Evolutionary conservation across 2,797 vertebrate genomes (phyloP), one percentile per base, ranked within the genome.

Genomic region (Manis crassicaudata): DNA sequence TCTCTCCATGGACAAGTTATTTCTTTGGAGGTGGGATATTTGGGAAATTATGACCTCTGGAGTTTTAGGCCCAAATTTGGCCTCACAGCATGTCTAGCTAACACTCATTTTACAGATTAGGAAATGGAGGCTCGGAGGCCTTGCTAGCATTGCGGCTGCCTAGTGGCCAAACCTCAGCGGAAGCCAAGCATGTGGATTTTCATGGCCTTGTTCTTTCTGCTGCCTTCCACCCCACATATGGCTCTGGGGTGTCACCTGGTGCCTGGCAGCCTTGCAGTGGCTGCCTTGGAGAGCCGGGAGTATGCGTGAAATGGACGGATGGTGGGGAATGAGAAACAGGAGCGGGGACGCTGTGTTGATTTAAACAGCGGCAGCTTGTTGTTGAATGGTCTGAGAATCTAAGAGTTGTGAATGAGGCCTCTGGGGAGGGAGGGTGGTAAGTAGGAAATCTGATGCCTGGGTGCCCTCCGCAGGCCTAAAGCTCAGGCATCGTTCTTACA

Each of bases 31-130:
- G 9, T 27, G 46, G 88, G 70, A 52, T 17, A 40, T 16, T 37
- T 65, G 68, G 75, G 68, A 75, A 27, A 92, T 35, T 58, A 65
- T 29, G 37, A 85, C 56, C 37, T 23, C 68, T 17, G 20, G 40
- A 86, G 70, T 85, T 40, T 94, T 62, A 85, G 43, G 82, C 46
- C 52, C 37, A 32, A 62, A 35, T n/a, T 83, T 32, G 40, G 35
- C 27, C 17, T 83, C 43, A 54, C 5, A 52, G 27, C 13, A n/a
- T 13, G 6, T 77, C 40, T 60, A 52, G 25, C 7, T 46, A 46
- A 32, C 17, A 7, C 27, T 52, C 25, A 67, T 83, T 67, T 62
- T 58, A 25, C 7, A 50, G 60, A 60, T 58, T 52, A 52, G 63
- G 50, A 83, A 62, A 20, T 18, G 27, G 46, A 65, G n/a, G 29